Base-by-base conservation (phyloP, 1,140 invertebrate genomes). In the Neodiprion virginianus region DNA sequence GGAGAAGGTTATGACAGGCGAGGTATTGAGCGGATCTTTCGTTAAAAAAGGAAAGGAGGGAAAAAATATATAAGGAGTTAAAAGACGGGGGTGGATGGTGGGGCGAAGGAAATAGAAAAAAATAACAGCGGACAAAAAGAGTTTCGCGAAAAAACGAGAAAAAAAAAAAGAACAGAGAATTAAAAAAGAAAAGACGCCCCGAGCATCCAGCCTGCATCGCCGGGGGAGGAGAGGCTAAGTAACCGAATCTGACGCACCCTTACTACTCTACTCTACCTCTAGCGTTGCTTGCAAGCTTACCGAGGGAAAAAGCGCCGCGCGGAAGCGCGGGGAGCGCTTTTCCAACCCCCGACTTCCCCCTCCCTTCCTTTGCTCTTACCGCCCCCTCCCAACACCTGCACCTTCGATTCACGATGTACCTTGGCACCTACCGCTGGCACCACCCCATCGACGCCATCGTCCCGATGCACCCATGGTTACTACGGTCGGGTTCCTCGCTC, bases 11-110 rank as follows among this genome's bases (percentile, higher is more conserved):
- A 87, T 88, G 87, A 88, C 85, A 87, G 86, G 83, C 87, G 84
- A 87, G 86, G 86, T 88, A 87, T 88, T 86, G 86, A 88, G 86
- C 86, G 86, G 85, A 87, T 87, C 85, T 85, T 88, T 88, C 86
- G 86, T 88, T 87, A 86, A 87, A 87, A 84, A 85, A 85, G 84
- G 81, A 74, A 67, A 5, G 69, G 67, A 73, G 67, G 78, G 72
- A 75, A 67, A 75, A 67, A 17, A 75, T 72, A 70, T 70, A 48
- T 72, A 21, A 70, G 75, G 67, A 61, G 67, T 71, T 7, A 40
- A 17, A 48, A 72, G 72, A 78, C 47, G 74, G 76, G 73, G 17
- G 73, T 65, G 67, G 70, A 74, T 73, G 72, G 75, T 76, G 75
- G 75, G 70, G 71, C 48, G 72, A 75, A 79, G 77, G 79, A 76